A percentile compares a stretch with the other conserved stretches of the same genome.
Evolutionary conservation across 2,888 invertebrate genomes (phyloP).

Genomic region (Aproaerema taeniolella): DNA sequence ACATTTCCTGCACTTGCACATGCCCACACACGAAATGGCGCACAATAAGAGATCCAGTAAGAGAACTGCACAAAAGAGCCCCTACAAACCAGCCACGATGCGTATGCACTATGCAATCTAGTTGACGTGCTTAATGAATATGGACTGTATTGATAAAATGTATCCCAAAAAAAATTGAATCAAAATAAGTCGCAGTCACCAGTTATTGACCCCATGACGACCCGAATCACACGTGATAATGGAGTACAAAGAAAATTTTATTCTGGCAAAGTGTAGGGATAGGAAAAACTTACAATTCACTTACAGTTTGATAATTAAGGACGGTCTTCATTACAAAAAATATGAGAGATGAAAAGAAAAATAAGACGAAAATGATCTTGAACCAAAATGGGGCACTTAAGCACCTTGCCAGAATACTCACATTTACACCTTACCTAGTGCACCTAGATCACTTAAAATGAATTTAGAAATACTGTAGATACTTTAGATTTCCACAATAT

Average conservation of each 20-base stretch:
- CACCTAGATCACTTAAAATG: slow-evolving; percentile 16
- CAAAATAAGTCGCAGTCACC: slow-evolving; percentile 45
- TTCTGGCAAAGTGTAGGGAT: not conserved
- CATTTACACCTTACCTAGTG: not conserved
- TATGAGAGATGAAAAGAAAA: slow-evolving; percentile 29
- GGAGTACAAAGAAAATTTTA: slow-evolving; percentile 44
- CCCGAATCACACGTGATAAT: slow-evolving; percentile 69
- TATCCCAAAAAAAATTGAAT: too few relatives aligned
- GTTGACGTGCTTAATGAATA: too few relatives aligned
- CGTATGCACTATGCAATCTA: too few relatives aligned
- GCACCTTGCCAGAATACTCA: slow-evolving; percentile 29
- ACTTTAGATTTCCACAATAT: slow-evolving; percentile 11
- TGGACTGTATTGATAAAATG: too few relatives aligned
- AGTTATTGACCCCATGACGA: slow-evolving; percentile 74
- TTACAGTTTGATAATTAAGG: too few relatives aligned
- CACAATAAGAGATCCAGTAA: too few relatives aligned
- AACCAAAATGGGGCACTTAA: slow-evolving; percentile 56
- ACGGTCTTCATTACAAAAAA: slow-evolving; percentile 10
- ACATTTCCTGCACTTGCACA: slow-evolving; percentile 38
- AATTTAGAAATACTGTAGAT: not conserved
- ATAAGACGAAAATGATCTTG: slow-evolving; percentile 55
- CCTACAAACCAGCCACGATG: too few relatives aligned
- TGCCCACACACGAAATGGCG: slow-evolving; percentile 32
- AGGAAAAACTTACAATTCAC: not conserved
- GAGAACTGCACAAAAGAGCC: too few relatives aligned